Evolutionary conservation across 2,113 vertebrate genomes (phyloP), one percentile per base, ranked within the genome.

Genomic region (Verasper variegatus): DNA sequence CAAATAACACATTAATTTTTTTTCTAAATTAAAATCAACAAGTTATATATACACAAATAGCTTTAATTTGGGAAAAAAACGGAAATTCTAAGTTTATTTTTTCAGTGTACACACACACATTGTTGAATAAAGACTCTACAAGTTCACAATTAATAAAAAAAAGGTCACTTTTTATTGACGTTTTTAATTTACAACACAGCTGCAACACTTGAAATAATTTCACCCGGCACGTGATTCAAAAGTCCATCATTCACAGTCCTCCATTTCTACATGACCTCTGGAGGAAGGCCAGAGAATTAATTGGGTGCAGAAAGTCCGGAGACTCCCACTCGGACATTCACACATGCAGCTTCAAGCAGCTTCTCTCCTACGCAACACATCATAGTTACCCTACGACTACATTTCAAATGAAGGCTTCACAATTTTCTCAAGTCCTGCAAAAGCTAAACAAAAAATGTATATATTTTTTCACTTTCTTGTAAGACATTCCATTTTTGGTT

Each of bases 111-210:
- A 31, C 31, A 31, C 31, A 31, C 31, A 31, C 35, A 37, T 37
- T 10, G 35, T 51, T 15, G 18, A 51, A 52, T 14, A 6, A 5
- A 63, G 17, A 27, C 31, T 20, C 2, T 2, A 63, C 42, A 40
- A 3, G 13, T 4, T 27, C 42, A n/a, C 45, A 20, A 35, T 62
- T 74, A 35, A 10, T 56, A 61, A 69, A 26, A 58, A 37, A 31
- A 31, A 31, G 31, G 21, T 23, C 57, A 65, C 26, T 65, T 26
- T 80, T 76, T 64, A 73, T 73, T 74, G 12, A 49, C 64, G 59
- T 68, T 0, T 81, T 91, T 79, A 68, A 89, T 86, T 86, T 69
- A 84, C 35, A 76, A 49, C 24, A 73, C 74, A 74, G 45, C 14
- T 26, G 47, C 2, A 18, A 51, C 47, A 18, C 7, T 14, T 17